Evolutionary conservation across 2,797 vertebrate genomes (phyloP), one percentile per base, ranked within the genome.

Genomic region (Oryzias sinensis): DNA sequence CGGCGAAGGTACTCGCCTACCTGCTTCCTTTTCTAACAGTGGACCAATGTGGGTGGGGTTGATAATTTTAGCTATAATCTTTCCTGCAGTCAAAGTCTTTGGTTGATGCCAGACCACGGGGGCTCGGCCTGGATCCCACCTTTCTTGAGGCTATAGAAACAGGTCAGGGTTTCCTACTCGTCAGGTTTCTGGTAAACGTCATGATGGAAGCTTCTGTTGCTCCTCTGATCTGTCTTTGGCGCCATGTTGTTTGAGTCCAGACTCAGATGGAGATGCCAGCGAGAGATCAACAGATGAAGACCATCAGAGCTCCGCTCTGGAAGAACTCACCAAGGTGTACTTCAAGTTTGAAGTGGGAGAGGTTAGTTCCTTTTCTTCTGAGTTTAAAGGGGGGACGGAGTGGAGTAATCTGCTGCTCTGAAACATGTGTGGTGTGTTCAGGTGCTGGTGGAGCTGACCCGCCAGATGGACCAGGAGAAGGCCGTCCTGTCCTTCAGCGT

Each of bases 341-440:
- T 83, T 99, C 68, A 94, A 93, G 65, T 98, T 99, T 85, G 97
- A 98, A 92, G 89, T 97, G 72, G 94, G 90, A 90, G 93, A 93
- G 87, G 97, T 95, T 69, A 0, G 81, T 63, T 27, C 11, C 27
- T 49, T 43, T 11, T 1, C 45, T 14, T 8, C 14, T 6, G 14
- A 24, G 2, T 4, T 4, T 11, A 8, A 13, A 15, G 5, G 43
- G 7, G 55, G 6, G 18, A n/a, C n/a, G n/a, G n/a, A n/a, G n/a
- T 0, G 33, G 33, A 3, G 33, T 11, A 1, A 37, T 37, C 33
- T 37, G 33, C 33, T 3, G 9, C 9, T 37, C 8, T 37, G 9
- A 37, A 13, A 8, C 33, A 37, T 37, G 6, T 6, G 7, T 62
- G 33, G 2, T 68, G 56, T 49, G 17, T 61, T 50, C 58, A 99